Conservation (phyloP, 1,140 invertebrate genomes). For the Drosophila melanogaster region Release_6_plus_ISO1_MT NC_004354.4:17389001-17389500, state of each 20-base stretch:
- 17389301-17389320: conserved; percentile 50
- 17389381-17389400: background rate
- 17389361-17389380: conserved; percentile 41
- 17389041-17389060: background rate
- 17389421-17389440: conserved; percentile 17
- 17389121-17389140: conserved; percentile 83
- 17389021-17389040: conserved; percentile 9
- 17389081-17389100: conserved; percentile 80
- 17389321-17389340: conserved; percentile 13
- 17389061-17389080: conserved; percentile 60
- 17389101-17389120: conserved; percentile 47
- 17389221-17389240: conserved; percentile 63
- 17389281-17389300: conserved; percentile 56
- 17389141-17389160: conserved; percentile 84
- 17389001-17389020: conserved; percentile 39
- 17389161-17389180: conserved; percentile 73
- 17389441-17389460: background rate
- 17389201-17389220: conserved; percentile 39
- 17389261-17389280: conserved; percentile 74
- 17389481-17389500: conserved; percentile 18
- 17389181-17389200: conserved; percentile 7
- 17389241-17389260: conserved; percentile 65
- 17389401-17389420: conserved; percentile 1
- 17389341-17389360: background rate
- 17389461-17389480: background rate